Conservation (phyloP, 2,113 vertebrate genomes). For the Myotis brandtii region DNA sequence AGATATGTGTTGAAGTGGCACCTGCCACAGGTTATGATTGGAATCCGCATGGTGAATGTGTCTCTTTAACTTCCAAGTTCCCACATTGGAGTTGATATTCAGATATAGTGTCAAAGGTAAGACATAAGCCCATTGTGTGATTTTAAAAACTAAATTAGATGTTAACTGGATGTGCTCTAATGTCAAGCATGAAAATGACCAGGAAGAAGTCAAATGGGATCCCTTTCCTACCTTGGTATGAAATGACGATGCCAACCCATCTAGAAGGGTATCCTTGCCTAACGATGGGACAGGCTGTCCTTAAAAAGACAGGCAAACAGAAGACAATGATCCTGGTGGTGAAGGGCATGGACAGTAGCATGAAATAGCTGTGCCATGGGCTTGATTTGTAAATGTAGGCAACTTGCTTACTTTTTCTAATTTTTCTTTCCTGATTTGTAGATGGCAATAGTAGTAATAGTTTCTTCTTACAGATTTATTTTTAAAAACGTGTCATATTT, state of each 20-base stretch:
- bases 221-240: neutral
- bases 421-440: neutral
- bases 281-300: neutral
- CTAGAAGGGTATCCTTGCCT: neutral
- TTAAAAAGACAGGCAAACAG: neutral
- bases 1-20: too few species aligned
- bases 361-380: neutral
- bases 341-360: accelerated
- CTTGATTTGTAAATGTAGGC: neutral
- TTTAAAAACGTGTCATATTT: neutral
- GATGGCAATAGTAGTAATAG: neutral
- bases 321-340: neutral
- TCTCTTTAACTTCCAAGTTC: too few species aligned
- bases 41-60: too few species aligned
- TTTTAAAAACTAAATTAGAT: neutral
- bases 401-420: neutral
- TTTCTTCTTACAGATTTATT: neutral
- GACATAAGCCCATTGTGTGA: neutral
- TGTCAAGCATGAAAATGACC: neutral
- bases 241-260: neutral
- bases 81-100: too few species aligned
- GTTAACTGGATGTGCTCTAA: neutral
- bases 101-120: neutral
- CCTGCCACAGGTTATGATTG: too few species aligned
- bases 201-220: neutral